These are phyloP conservation scores for Ptilonorhynchus violaceus DNA, from an alignment of 2,113 vertebrate genomes.

Conservation along the genomic window DNA sequence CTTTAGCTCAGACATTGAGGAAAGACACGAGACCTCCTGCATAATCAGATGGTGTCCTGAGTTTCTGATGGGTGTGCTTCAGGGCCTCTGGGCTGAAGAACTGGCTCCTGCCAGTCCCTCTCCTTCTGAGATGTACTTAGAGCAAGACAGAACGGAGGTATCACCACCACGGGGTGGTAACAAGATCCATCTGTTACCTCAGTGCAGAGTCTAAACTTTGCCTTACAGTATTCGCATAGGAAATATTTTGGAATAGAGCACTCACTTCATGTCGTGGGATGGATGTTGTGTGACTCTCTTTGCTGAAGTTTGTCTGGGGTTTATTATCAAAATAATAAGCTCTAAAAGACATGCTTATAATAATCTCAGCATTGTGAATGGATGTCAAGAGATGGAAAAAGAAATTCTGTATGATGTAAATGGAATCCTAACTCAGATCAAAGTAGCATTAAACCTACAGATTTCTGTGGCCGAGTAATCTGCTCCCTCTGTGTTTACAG, in stretches of 20 bases:
- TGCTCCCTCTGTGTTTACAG: not conserved
- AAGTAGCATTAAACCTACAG: not conserved
- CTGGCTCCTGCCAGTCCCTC: not conserved
- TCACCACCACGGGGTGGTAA: rapidly evolving
- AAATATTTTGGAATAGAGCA: not conserved
- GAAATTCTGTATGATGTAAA: not conserved
- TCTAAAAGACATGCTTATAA: not conserved
- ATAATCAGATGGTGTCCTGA: not conserved
- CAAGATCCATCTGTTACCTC: not conserved
- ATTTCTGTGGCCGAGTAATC: not conserved
- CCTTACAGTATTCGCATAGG: not conserved
- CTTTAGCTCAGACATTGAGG: not conserved
- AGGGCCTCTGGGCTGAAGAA: not conserved
- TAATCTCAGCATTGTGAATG: not conserved
- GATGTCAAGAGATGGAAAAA: not conserved
- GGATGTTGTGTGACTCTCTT: not conserved
- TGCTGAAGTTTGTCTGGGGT: not conserved
- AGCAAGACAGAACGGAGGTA: not conserved
- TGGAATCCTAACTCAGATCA: not conserved
- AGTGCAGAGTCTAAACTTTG: not conserved
- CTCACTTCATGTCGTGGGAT: not conserved
- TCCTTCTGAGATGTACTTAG: not conserved
- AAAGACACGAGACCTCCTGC: not conserved
- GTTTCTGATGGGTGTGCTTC: not conserved
- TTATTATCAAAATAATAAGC: not conserved